These are phyloP conservation scores for Oscheius sp. DNA, from an alignment of 2,888 invertebrate species.

Conservation along the genomic window DNA sequence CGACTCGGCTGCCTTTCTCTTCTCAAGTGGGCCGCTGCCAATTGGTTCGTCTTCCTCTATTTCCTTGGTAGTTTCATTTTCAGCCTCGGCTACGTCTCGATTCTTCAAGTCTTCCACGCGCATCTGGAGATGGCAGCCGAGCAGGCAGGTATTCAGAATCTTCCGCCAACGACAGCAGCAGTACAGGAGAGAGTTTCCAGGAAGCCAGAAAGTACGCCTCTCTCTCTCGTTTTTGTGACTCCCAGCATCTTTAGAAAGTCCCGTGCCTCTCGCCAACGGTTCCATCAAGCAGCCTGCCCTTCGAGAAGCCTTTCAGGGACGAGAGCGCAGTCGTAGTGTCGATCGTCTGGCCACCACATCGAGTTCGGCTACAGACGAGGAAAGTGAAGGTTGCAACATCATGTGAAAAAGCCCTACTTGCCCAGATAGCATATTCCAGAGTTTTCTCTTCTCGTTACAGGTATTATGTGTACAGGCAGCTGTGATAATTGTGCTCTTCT, in stretches of 20 bases:
- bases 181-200: slow-evolving; percentile 1
- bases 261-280: neutral
- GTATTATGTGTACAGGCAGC: slow-evolving; percentile 20
- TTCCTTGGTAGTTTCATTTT: neutral
- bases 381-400: slow-evolving; percentile 30
- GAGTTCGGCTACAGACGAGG: neutral
- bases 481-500: slow-evolving; percentile 5
- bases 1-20: slow-evolving; percentile 57
- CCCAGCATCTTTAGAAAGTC: neutral
- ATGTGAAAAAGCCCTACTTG: slow-evolving; percentile 17
- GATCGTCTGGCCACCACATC: slow-evolving; percentile 39
- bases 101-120: slow-evolving; percentile 59
- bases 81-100: slow-evolving; percentile 61
- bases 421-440: neutral
- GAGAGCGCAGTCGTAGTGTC: slow-evolving; percentile 51
- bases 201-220: slow-evolving; percentile 1
- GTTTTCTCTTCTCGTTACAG: neutral
- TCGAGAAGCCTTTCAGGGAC: slow-evolving; percentile 24
- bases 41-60: slow-evolving; percentile 52
- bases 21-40: slow-evolving; percentile 62
- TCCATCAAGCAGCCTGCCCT: slow-evolving; percentile 3
- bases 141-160: slow-evolving; percentile 36
- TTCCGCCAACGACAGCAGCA: slow-evolving; percentile 6
- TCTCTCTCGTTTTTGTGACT: neutral
- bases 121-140: slow-evolving; percentile 56